Evolutionary conservation across 2,113 vertebrate genomes (phyloP).

Genomic region (Vireo altiloquus): DNA sequence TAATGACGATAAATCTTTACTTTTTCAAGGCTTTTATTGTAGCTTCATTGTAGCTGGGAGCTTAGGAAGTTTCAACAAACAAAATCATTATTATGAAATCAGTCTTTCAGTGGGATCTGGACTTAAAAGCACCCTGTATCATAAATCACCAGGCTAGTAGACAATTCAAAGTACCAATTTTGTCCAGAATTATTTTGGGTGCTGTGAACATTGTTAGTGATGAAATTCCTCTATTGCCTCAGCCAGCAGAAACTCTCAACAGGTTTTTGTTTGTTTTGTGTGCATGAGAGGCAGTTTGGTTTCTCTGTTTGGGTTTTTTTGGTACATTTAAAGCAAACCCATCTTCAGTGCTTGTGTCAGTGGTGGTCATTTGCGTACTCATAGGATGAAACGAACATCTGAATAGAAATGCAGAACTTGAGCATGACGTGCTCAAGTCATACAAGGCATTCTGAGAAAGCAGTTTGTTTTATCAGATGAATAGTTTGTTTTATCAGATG

Average conservation of each 20-base stretch:
- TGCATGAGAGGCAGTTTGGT: background rate
- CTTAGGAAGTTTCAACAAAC: background rate
- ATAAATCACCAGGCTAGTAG: background rate
- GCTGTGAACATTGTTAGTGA: background rate
- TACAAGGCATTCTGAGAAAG: background rate
- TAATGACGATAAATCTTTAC: background rate
- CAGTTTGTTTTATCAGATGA: background rate
- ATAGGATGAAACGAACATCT: background rate
- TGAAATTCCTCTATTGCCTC: background rate
- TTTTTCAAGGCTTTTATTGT: background rate
- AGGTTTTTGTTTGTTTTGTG: background rate
- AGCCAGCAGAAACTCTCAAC: background rate
- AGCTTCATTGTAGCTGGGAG: background rate
- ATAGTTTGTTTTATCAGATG: background rate
- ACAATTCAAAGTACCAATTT: background rate
- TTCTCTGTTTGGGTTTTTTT: background rate
- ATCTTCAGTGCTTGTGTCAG: background rate
- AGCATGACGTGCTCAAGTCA: too few relatives aligned
- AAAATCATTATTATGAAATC: background rate
- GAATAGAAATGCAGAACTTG: background rate
- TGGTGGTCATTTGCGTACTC: background rate
- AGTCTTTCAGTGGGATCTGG: background rate
- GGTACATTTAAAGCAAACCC: background rate
- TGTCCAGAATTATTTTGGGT: background rate
- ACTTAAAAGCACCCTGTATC: background rate